phyloP scores from a whole-genome alignment of 2,113 vertebrate genomes.

The Spea multiplicata region DNA sequence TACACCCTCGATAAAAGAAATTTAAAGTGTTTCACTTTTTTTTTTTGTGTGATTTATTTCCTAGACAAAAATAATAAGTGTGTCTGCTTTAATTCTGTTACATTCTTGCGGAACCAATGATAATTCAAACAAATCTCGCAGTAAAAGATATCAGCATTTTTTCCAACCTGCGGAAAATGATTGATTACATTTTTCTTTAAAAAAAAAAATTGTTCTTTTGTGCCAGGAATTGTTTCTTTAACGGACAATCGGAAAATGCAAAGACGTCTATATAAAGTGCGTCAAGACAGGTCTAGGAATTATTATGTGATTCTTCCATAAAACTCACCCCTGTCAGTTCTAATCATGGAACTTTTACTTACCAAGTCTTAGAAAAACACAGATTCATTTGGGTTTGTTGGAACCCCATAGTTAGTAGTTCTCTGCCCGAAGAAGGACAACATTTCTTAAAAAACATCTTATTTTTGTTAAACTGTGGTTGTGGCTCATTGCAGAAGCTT shows the following conservation, averaged over 20 bases:
- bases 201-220: not conserved
- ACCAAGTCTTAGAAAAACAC: no score
- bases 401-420: no score
- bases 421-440: no score
- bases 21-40: slow-evolving; percentile 1
- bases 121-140: slow-evolving; percentile 16
- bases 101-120: slow-evolving; percentile 26
- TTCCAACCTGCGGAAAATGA: not conserved
- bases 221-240: not conserved
- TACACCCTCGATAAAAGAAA: slow-evolving; percentile 22
- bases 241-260: not conserved
- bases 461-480: no score
- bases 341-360: not conserved
- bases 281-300: not conserved
- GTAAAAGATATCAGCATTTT: not conserved
- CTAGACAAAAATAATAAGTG: slow-evolving; percentile 21
- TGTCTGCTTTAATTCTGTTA: not conserved
- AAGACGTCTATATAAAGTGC: not conserved
- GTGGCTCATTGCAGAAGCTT: no score
- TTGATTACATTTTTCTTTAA: not conserved
- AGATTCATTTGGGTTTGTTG: no score
- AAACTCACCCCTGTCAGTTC: not conserved
- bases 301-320: not conserved
- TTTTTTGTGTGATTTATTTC: slow-evolving; percentile 16
- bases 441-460: no score